Base-by-base conservation (phyloP, 2,888 invertebrate genomes). In the Tetragonisca angustula region DNA sequence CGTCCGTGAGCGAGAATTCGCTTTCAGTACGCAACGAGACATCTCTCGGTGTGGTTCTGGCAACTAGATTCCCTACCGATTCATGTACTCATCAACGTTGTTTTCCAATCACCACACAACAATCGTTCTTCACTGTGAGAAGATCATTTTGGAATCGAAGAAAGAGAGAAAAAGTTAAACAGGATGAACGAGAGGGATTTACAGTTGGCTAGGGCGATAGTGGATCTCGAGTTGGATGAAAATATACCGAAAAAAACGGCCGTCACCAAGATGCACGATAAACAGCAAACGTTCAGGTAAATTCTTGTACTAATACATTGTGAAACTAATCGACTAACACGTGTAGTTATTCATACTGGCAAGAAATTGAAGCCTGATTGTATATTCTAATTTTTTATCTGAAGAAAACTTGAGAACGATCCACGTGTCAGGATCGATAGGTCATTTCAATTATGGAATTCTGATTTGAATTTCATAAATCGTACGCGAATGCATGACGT, bases 161-260 rank as follows among this genome's bases (percentile, higher is more conserved):
- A 9, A n/a, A 36, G 54, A 50, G 19, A 11, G 4, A 6, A 17
- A 27, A 36, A n/a, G 49, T 21, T 17, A 49, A 32, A 19, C 73
- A 72, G 27, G 43, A 97, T 97, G 97, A 96, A 97, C 94, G 97
- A 97, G 94, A 96, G 96, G 93, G 97, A 97, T 93, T 93, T 98
- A 84, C 96, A 96, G 88, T 95, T 97, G 91, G 97, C 97, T 6
- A 96, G 96, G 80, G 97, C 97, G 21, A 95, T 97, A 91, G 97
- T 96, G 19, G 95, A 95, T 81, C 92, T 94, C 75, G 92, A 94
- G 43, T 95, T 96, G 49, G 94, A 95, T 64, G 95, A 96, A 85
- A 95, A 94, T 84, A 85, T 90, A 71, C 85, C 90, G 54, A 95
- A 96, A 86, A 97, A 96, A 93, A 96, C 96, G 2, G 95, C 95